Evolutionary conservation across 2,888 invertebrate species (phyloP).

Genomic region (Pandemis cinnamomeana): DNA sequence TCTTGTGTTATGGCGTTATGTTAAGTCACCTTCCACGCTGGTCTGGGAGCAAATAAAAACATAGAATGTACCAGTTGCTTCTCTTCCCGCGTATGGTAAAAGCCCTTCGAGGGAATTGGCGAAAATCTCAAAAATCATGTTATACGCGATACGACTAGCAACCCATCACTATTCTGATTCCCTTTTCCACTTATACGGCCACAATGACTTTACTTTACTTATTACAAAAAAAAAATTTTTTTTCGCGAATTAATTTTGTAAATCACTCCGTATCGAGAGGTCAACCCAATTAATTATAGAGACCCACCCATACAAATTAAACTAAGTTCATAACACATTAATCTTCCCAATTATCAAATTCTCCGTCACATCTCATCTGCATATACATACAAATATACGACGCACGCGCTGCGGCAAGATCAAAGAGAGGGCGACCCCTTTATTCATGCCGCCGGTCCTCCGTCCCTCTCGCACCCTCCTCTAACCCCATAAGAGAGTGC

Average conservation of each 20-base stretch:
- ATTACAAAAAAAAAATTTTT: no score
- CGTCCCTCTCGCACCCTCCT: slow-evolving; percentile 76
- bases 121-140: no score
- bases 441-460: slow-evolving; percentile 80
- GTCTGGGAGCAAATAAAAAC: no score
- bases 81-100: no score
- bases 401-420: slow-evolving; percentile 82
- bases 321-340: slow-evolving; percentile 64
- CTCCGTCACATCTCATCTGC: slow-evolving; percentile 78
- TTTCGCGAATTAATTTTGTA: background rate
- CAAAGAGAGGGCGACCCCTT: slow-evolving; percentile 82
- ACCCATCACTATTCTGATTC: no score
- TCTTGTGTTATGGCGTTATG: no score
- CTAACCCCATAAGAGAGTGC: slow-evolving; percentile 57
- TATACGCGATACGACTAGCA: no score
- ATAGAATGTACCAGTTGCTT: no score
- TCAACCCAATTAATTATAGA: slow-evolving; percentile 33
- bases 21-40: no score
- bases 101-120: no score
- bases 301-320: slow-evolving; percentile 35
- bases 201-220: no score
- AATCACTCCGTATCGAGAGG: slow-evolving; percentile 22
- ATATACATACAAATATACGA: slow-evolving; percentile 71
- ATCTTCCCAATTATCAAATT: slow-evolving; percentile 84
- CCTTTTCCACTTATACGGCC: no score